These are phyloP conservation scores for Mormyrops attenuatus DNA, from an alignment of 2,797 vertebrate species.

Conservation along the genomic window DNA sequence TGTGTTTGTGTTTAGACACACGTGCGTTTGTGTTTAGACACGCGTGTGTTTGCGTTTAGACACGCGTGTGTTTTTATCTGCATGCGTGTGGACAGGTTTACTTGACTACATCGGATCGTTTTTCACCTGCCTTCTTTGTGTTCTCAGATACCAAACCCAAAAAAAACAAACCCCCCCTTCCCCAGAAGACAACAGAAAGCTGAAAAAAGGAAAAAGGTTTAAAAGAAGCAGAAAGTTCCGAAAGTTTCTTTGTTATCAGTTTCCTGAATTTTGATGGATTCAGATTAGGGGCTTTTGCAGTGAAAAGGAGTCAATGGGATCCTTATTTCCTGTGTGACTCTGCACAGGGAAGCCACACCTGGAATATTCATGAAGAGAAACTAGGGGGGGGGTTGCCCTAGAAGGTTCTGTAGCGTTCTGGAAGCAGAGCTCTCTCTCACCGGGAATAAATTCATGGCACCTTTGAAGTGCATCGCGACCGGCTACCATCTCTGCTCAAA, in stretches of 20 bases:
- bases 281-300: neutral
- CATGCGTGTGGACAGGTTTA: conserved; percentile 18
- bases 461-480: neutral
- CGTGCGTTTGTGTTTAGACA: conserved; percentile 13
- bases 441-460: conserved; percentile 46
- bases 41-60: conserved; percentile 17
- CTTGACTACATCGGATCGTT: conserved; percentile 21
- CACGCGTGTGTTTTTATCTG: conserved; percentile 31
- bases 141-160: neutral
- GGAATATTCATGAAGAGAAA: neutral
- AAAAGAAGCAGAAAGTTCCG: neutral
- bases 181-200: neutral
- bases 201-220: neutral
- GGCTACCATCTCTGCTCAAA: neutral
- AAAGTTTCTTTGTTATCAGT: neutral
- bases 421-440: conserved; percentile 46
- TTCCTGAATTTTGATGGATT: neutral
- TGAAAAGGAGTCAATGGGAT: neutral
- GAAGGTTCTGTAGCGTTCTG: conserved; percentile 38
- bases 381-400: neutral
- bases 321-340: neutral
- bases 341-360: neutral
- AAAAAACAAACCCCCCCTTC: neutral
- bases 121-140: neutral
- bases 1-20: conserved; percentile 21